Evolutionary conservation across 2,888 invertebrate species (phyloP), one percentile per base, ranked within the genome.

Genomic region (Cosmopolites sordidus): DNA sequence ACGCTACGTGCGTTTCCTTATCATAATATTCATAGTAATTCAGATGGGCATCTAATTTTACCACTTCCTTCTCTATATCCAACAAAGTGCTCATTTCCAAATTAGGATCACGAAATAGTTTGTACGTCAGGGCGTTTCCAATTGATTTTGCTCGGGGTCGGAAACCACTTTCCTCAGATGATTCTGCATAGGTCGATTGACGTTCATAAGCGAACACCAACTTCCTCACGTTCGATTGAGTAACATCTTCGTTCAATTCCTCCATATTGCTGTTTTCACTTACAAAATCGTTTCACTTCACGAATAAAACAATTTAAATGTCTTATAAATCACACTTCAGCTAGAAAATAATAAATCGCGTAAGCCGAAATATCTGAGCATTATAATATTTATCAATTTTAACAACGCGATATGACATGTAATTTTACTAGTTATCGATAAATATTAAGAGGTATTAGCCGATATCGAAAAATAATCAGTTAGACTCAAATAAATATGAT

Each of bases 1-100:
- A 59, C 1, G 56, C 56, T 16, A 64, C 62, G 16, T 64, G 64
- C 5, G 59, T 63, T n/a, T 58, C 59, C 38, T 64, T 64, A 17
- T 64, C 58, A 40, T 64, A 64, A 5, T 58, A 48, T 43, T 60
- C 53, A 37, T 64, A 64, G n/a, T 56, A 54, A 22, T 59, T 57
- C 2, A 64, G 44, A 15, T 55, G 51, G 0, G 48, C 43, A 39
- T 63, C 61, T 12, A 61, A 39, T 18, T 51, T 51, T 8, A 51
- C 52, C 43, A 64, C 29, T 33, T 58, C 60, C n/a, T 55, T 58
- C 51, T 64, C 59, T 6, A 64, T 51, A 30, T 63, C 63, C 16
- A 54, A 1, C 2, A 58, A 39, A 17, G 14, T 51, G 30, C 54
- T 33, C 5, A 58, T 43, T 49, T 58, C 54, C 16, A 54, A 8